phyloP scores from a whole-genome alignment of 2,888 invertebrate species.

The Amiota minor region DNA sequence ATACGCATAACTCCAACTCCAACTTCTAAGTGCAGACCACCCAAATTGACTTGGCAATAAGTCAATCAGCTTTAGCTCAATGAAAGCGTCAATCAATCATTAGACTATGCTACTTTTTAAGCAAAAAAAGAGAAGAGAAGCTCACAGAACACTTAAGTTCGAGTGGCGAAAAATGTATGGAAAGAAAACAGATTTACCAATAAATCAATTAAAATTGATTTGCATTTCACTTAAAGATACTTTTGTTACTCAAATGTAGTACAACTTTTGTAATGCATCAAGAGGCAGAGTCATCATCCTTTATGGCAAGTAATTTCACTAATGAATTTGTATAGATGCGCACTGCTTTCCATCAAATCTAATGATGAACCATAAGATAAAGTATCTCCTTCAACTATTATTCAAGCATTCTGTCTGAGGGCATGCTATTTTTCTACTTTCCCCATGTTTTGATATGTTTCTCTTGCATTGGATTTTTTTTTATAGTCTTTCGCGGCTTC shows the following conservation, averaged over 20 bases:
- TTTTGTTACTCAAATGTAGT: too few species aligned
- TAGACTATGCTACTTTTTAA: background rate
- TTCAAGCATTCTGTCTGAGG: too few species aligned
- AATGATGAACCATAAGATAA: slow-evolving; percentile 51
- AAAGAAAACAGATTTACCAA: slow-evolving; percentile 54
- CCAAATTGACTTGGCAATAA: slow-evolving; percentile 36
- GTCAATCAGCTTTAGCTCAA: slow-evolving; percentile 51
- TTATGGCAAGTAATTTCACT: slow-evolving; percentile 5
- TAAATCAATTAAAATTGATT: slow-evolving; percentile 55
- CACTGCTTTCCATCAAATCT: slow-evolving; percentile 18
- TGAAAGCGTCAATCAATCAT: background rate
- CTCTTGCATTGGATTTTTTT: too few species aligned
- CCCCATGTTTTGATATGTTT: too few species aligned
- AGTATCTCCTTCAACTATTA: slow-evolving; percentile 45
- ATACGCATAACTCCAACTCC: background rate
- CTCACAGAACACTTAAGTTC: too few species aligned
- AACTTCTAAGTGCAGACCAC: background rate
- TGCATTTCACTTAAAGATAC: slow-evolving; percentile 20
- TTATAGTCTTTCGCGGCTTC: too few species aligned
- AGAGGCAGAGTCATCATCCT: background rate
- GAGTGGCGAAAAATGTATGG: too few species aligned
- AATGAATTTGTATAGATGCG: slow-evolving; percentile 8
- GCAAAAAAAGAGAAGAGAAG: background rate
- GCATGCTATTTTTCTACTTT: too few species aligned
- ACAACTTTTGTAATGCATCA: too few species aligned